Evolutionary conservation across 2,113 vertebrate species (phyloP), one percentile per base, ranked within the genome.

Genomic region (Antigone vipio): DNA sequence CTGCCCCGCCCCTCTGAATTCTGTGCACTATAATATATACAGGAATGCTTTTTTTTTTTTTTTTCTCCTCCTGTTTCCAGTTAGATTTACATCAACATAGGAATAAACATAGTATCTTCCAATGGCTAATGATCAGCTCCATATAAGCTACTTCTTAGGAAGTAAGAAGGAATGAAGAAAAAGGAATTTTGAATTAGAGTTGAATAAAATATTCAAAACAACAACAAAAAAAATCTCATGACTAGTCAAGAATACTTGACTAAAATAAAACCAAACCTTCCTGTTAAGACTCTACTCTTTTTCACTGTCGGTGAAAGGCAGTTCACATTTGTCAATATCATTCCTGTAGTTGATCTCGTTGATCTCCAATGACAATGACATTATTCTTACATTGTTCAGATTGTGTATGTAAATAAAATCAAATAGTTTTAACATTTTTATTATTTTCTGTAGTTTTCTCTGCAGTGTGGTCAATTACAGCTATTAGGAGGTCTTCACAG

Each of bases 11-110:
- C 10, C 42, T n/a, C 16, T 35, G 11, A 18, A 16, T 27, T 53
- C 30, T 44, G 66, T 55, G 34, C 11, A 67, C 6, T 45, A 56
- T 30, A 56, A 67, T 12, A 45, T 30, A 30, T 14, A 45, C 15
- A 45, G 32, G 32, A 66, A n/a, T 21, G 7, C 4, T 11, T 50
- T 32, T 32, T 50, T 45, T 32, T 40, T 40, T 40, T 11, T 42
- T 42, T 42, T 42, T 10, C 12, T 8, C 9, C 2, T 3, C 29
- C 6, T 2, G 6, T 6, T 29, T 27, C 20, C 23, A 47, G 1
- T 66, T 26, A 69, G 27, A 17, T 45, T 69, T 74, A 69, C 26
- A 47, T 23, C 15, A 64, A 16, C 4, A 26, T 38, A 85, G 3
- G 9, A 29, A 69, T 67, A 58, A 68, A 58, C 2, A 44, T 9